These are phyloP conservation scores for Eugnorisma glareosa DNA, from an alignment of 2,888 invertebrate genomes.

Conservation along the genomic window DNA sequence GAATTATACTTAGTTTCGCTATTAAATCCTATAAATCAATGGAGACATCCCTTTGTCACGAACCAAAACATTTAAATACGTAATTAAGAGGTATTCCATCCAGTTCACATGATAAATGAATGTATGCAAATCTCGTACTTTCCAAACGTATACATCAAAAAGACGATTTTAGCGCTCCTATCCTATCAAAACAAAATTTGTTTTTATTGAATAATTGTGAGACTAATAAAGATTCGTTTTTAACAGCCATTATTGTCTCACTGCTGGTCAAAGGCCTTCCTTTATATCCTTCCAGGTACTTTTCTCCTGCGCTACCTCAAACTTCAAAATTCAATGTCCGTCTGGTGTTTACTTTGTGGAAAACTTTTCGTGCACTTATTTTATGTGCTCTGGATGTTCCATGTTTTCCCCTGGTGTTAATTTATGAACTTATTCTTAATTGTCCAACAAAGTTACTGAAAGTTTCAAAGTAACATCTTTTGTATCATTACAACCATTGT, in stretches of 20 bases:
- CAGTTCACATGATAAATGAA: background rate
- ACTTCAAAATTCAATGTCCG: background rate
- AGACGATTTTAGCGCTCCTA: background rate
- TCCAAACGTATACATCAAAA: background rate
- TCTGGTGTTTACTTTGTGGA: too few relatives aligned
- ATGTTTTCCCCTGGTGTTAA: constrained; percentile 17
- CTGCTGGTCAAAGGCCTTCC: too few relatives aligned
- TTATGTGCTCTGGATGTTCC: background rate
- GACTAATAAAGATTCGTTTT: background rate
- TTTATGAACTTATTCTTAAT: constrained; percentile 38
- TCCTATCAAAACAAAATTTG: background rate
- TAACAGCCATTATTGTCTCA: background rate
- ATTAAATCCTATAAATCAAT: background rate
- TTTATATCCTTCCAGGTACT: too few relatives aligned
- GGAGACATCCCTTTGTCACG: background rate
- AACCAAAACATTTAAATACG: background rate
- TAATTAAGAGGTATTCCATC: background rate
- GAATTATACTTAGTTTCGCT: background rate
- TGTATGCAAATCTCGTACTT: background rate
- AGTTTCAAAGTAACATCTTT: constrained; percentile 42
- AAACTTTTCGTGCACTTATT: background rate
- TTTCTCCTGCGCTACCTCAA: too few relatives aligned
- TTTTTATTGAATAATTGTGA: too few relatives aligned
- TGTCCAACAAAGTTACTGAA: constrained; percentile 35
- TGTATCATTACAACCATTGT: constrained; percentile 49